A percentile compares a stretch with the other conserved stretches of the same genome.
Evolutionary conservation across 2,797 vertebrate species (phyloP).

Genomic region (Bufotes viridis): DNA sequence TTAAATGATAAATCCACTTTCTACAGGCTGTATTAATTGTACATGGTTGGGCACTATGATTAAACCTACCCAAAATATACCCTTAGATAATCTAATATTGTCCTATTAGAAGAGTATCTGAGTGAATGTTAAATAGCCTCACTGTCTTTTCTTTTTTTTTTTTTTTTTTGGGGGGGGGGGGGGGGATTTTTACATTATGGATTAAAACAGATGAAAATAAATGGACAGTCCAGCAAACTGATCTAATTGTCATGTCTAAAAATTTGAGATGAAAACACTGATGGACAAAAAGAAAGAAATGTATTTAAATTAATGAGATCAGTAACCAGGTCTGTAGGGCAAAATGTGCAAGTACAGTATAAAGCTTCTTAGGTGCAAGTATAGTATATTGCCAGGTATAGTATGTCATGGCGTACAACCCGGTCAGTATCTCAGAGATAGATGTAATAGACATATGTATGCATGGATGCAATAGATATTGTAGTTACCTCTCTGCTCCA

Average conservation of each 20-base stretch:
- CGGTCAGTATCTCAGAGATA: too few species aligned
- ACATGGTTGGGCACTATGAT: background rate
- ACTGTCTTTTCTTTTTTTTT: background rate
- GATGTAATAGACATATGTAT: too few species aligned
- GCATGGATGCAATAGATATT: too few species aligned
- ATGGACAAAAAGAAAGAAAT: too few species aligned
- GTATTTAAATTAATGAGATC: too few species aligned
- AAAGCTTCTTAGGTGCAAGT: too few species aligned
- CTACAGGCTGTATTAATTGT: background rate
- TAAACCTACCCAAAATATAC: background rate
- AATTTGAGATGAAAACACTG: background rate
- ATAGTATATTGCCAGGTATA: too few species aligned
- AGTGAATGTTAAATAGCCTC: background rate
- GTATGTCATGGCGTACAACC: too few species aligned
- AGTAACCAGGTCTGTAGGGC: too few species aligned
- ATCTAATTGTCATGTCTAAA: background rate
- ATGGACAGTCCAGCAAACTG: background rate
- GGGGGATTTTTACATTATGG: background rate
- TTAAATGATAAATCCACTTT: background rate
- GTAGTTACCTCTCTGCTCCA: too few species aligned
- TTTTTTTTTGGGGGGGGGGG: too few species aligned
- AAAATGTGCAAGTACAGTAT: too few species aligned
- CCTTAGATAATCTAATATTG: background rate
- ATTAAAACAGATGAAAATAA: background rate
- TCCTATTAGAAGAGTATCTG: background rate